Base-by-base conservation (phyloP, 2,113 vertebrate genomes). In the Misgurnus mizolepis region DNA sequence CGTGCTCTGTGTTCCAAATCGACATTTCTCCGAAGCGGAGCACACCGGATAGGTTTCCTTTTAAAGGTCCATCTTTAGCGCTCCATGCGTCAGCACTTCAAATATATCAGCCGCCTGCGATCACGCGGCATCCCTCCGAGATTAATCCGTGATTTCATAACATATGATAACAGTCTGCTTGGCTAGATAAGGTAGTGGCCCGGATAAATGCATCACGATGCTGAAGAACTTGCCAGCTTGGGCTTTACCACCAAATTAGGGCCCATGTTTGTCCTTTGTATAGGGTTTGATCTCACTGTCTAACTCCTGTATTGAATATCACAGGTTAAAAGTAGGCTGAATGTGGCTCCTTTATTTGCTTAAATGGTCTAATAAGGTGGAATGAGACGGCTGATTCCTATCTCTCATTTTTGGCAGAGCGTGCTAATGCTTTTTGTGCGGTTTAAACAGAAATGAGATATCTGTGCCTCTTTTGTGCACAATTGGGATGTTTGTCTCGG, bases 311-410 rank as follows among this genome's bases (percentile, higher is more conserved):
- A 69, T 55, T 71, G 8, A 49, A 69, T 76, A 45, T 5, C 56
- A 4, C 62, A 62, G 75, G 39, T 55, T 81, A 49, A 81, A 81
- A 73, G 62, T 34, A 2, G 71, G 60, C 40, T 41, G n/a, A 64
- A 70, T 34, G 39, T 78, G 74, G 65, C 80, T 73, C 80, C 86
- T 89, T 81, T 85, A 65, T 89, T 86, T 82, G 84, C 81, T 89
- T 83, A 78, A 70, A 67, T 41, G 47, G 47, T 40, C 80, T 80
- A 85, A 86, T 87, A 86, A 89, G 88, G 83, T 81, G 74, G 71
- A 89, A 79, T 80, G 83, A 86, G 82, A 84, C 70, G 74, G 40
- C 34, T 79, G 83, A 83, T 90, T 88, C 84, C 76, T 88, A 87
- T 90, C 88, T 60, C 8, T 41, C 76, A 49, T 66, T 75, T 71